Percentiles rank a stretch among this genome's conserved stretches.
Evolutionary conservation across 2,888 invertebrate genomes (phyloP).

Genomic region (Oxyscelio sp.): DNA sequence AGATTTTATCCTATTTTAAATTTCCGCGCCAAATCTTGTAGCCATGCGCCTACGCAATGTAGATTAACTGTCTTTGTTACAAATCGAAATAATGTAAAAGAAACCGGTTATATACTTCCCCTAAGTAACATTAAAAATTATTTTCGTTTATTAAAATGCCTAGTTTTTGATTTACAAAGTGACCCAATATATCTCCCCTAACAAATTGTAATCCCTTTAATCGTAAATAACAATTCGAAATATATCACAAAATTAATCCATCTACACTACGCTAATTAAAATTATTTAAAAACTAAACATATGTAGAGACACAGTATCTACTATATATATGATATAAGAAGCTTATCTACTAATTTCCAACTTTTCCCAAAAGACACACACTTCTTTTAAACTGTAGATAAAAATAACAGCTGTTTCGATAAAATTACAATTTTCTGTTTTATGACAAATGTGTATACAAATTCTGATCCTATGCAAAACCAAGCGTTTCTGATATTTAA

Average conservation of each 20-base stretch:
- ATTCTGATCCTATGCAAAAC: not conserved
- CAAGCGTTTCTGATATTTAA: not conserved
- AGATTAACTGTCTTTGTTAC: no score
- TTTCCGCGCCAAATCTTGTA: no score
- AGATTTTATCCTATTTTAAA: no score
- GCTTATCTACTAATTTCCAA: not conserved
- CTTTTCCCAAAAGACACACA: not conserved
- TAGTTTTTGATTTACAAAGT: no score
- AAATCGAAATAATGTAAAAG: no score
- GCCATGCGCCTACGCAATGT: no score
- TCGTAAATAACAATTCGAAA: slow-evolving; percentile 7
- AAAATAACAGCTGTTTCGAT: slow-evolving; percentile 9
- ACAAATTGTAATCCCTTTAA: no score
- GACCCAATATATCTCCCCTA: no score
- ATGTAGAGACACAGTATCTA: no score
- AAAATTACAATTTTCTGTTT: slow-evolving; percentile 29
- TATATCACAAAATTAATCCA: not conserved
- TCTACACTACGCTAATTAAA: not conserved
- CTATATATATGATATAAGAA: slow-evolving; percentile 3
- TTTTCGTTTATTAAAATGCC: no score
- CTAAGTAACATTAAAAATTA: no score
- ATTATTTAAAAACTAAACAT: not conserved
- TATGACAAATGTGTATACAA: not conserved
- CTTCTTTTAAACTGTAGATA: slow-evolving; percentile 1
- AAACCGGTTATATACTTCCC: no score